Evolutionary conservation across 2,888 invertebrate species (phyloP).

Genomic region (Omphaloscelis lunosa): DNA sequence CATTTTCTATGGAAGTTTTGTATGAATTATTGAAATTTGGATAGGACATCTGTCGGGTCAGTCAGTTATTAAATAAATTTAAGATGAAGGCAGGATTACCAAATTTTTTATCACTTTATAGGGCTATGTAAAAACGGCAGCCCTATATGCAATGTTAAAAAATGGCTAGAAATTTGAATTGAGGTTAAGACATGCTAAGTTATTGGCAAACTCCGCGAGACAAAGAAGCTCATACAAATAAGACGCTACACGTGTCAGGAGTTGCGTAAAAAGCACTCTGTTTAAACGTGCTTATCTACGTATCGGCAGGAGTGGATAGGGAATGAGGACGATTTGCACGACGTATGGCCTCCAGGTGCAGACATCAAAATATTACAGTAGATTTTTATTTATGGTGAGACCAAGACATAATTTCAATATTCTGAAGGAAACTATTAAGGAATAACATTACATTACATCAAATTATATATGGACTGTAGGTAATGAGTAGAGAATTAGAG

Average conservation of each 20-base stretch:
- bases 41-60: background rate
- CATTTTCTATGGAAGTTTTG: background rate
- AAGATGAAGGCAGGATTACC: background rate
- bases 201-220: slow-evolving; percentile 61
- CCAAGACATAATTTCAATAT: background rate
- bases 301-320: slow-evolving; percentile 45
- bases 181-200: slow-evolving; percentile 65
- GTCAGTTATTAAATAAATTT: background rate
- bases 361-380: background rate
- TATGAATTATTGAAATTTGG: background rate
- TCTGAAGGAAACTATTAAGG: background rate
- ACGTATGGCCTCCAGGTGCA: slow-evolving; percentile 38
- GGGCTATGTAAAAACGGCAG: slow-evolving; percentile 11
- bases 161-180: slow-evolving; percentile 50
- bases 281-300: slow-evolving; percentile 58
- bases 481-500: background rate
- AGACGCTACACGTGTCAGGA: slow-evolving; percentile 58
- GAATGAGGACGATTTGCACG: slow-evolving; percentile 28
- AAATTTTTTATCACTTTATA: background rate
- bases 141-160: slow-evolving; percentile 34
- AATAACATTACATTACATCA: background rate
- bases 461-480: background rate
- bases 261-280: slow-evolving; percentile 62
- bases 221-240: slow-evolving; percentile 66
- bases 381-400: background rate